These are phyloP conservation scores for Herpetotheres cachinnans DNA, from an alignment of 2,113 vertebrate genomes.

Conservation along the genomic window DNA sequence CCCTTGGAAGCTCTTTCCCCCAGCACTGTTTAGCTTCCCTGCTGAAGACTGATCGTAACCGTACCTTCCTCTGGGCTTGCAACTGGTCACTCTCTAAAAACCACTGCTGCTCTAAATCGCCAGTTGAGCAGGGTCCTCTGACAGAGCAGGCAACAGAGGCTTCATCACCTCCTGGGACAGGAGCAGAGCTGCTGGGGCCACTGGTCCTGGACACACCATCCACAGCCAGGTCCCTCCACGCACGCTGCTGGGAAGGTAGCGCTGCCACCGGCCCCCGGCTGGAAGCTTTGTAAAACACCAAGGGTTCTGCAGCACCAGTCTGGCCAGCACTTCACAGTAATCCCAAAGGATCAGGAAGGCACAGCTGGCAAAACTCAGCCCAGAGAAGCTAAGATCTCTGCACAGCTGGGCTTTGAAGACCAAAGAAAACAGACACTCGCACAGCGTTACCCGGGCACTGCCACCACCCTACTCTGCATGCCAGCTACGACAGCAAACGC, in stretches of 20 bases:
- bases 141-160: background rate
- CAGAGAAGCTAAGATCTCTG: background rate
- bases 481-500: background rate
- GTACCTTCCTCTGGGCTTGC: background rate
- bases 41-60: background rate
- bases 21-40: background rate
- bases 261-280: rapidly evolving
- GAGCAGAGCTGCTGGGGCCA: background rate
- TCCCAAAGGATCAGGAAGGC: background rate
- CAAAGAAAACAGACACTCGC: background rate
- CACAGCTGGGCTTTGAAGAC: background rate
- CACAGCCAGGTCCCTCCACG: background rate
- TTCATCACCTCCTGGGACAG: background rate
- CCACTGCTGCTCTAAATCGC: background rate
- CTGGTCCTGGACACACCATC: background rate
- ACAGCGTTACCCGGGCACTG: background rate
- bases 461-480: background rate
- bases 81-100: background rate
- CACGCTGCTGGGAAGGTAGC: background rate
- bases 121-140: background rate
- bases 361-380: background rate
- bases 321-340: background rate
- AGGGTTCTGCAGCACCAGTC: background rate
- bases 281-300: background rate
- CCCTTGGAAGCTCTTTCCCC: background rate